Conservation (phyloP, 2,888 invertebrate species). For the Eupithecia inturbata region DNA sequence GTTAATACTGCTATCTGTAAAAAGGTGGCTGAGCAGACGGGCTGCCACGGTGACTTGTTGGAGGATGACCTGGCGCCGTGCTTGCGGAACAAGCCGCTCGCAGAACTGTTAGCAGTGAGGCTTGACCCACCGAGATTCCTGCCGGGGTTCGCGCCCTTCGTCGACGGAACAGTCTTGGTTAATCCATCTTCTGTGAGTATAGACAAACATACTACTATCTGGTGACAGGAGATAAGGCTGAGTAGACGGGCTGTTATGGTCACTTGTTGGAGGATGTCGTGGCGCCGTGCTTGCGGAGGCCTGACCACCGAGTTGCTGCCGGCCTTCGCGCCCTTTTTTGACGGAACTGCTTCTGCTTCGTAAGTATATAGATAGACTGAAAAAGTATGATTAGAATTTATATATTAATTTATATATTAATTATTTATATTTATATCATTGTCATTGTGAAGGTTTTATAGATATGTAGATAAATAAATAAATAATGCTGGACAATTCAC, state of each 20-base stretch:
- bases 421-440: no score
- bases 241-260: constrained; percentile 92
- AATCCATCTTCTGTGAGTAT: constrained; percentile 85
- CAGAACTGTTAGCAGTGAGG: constrained; percentile 88
- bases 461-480: no score
- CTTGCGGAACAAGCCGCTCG: constrained; percentile 90
- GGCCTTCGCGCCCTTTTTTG: constrained; percentile 97
- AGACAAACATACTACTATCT: not conserved
- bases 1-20: constrained; percentile 14
- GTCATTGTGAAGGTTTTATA: not conserved
- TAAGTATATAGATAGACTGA: not conserved
- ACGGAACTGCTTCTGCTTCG: constrained; percentile 62
- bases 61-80: constrained; percentile 94
- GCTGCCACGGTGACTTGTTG: constrained; percentile 91
- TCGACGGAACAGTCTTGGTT: constrained; percentile 94
- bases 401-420: no score
- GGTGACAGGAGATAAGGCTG: constrained; percentile 87
- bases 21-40: constrained; percentile 91
- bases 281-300: constrained; percentile 91
- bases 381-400: not conserved
- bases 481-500: no score
- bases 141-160: constrained; percentile 96
- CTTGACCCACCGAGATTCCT: constrained; percentile 92
- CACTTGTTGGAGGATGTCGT: constrained; percentile 92
- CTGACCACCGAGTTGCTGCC: constrained; percentile 93